Percentiles rank a stretch among this genome's conserved stretches.
These are phyloP conservation scores for Actinernus sp. DNA, from an alignment of 92 coral and sea anemone genomes.

Conservation along the genomic window DNA sequence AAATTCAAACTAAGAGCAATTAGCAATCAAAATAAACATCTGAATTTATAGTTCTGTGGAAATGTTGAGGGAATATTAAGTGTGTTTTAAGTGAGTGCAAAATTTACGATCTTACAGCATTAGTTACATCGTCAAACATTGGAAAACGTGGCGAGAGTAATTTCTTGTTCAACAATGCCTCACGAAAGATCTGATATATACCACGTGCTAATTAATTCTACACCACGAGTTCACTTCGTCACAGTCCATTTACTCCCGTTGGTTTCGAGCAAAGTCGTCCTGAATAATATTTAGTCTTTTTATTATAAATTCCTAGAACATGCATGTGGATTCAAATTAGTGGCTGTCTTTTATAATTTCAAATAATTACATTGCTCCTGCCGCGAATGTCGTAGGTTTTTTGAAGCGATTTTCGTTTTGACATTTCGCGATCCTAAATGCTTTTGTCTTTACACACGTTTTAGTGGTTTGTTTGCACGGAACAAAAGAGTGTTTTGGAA, in stretches of 20 bases:
- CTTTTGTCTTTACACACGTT: background rate
- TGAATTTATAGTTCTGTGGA: background rate
- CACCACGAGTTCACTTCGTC: background rate
- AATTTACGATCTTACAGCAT: background rate
- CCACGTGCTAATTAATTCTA: conserved; percentile 1
- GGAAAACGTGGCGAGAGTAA: too few relatives aligned
- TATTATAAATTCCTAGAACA: background rate
- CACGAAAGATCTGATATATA: background rate
- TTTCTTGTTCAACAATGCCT: background rate
- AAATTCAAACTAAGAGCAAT: too few relatives aligned
- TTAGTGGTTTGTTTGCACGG: background rate
- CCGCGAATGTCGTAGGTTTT: background rate
- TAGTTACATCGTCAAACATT: too few relatives aligned
- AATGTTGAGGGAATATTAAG: background rate
- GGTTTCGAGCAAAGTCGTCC: background rate
- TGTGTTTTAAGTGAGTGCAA: background rate
- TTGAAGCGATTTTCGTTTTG: too few relatives aligned
- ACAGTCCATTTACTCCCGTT: background rate
- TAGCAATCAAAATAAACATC: background rate
- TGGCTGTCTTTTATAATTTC: background rate
- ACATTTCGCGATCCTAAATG: too few relatives aligned
- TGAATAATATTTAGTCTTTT: background rate
- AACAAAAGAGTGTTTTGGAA: too few relatives aligned
- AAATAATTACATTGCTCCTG: background rate
- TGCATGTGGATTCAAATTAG: background rate